Conservation (phyloP, 2,888 invertebrate species). For the Chorisops tibialis region DNA sequence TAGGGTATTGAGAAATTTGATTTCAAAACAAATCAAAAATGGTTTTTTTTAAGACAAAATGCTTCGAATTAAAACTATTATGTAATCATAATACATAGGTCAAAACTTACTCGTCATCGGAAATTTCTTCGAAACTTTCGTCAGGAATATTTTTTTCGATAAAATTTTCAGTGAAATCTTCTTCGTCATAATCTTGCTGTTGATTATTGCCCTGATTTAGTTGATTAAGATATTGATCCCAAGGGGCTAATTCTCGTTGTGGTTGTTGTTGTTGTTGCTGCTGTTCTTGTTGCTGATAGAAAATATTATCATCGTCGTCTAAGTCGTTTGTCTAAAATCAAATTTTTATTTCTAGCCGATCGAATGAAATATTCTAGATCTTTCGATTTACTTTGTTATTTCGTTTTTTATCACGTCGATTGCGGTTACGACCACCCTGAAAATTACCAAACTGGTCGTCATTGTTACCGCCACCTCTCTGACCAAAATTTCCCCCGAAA, state of each 20-base stretch:
- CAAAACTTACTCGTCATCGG: conserved; percentile 26
- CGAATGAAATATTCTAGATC: conserved; percentile 1
- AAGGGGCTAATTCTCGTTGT: too few relatives aligned
- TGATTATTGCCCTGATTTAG: too few relatives aligned
- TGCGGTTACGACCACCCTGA: conserved; percentile 3
- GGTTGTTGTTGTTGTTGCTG: conserved; percentile 1
- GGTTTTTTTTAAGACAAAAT: not conserved
- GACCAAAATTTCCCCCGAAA: conserved; percentile 2
- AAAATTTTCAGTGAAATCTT: conserved; percentile 17
- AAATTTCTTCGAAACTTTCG: conserved; percentile 12
- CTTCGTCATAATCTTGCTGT: not conserved
- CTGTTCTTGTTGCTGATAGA: not conserved
- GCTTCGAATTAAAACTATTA: not conserved
- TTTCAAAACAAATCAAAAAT: not conserved
- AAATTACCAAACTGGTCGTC: conserved; percentile 1
- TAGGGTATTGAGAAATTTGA: not conserved
- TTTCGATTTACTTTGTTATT: conserved; percentile 15
- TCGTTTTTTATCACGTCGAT: conserved; percentile 5
- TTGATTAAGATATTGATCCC: too few relatives aligned
- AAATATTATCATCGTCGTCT: not conserved
- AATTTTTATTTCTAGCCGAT: not conserved
- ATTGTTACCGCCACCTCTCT: not conserved
- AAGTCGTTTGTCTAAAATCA: conserved; percentile 7
- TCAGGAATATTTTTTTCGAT: conserved; percentile 3
- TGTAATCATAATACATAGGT: not conserved